phyloP scores from a whole-genome alignment of 2,797 vertebrate species.

The Semaprochilodus insignis region DNA sequence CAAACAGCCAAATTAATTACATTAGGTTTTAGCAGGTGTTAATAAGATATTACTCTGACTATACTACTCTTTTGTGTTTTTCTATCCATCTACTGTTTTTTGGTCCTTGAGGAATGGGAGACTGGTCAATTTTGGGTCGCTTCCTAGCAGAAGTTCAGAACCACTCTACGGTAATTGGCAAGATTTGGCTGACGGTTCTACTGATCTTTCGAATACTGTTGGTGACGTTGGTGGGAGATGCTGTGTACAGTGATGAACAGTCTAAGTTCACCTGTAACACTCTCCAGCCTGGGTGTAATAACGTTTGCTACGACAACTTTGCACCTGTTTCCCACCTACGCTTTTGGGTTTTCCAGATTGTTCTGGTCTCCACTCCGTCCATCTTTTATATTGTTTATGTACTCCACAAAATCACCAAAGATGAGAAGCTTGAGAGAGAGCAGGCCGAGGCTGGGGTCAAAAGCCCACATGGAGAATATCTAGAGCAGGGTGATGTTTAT shows the following conservation, averaged over 20 bases:
- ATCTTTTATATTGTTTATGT: slow-evolving; percentile 76
- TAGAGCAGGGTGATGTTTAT: slow-evolving; percentile 8
- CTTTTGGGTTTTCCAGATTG: slow-evolving; percentile 84
- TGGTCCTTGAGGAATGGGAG: slow-evolving; percentile 66
- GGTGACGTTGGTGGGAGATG: slow-evolving; percentile 78
- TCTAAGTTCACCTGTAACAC: slow-evolving; percentile 86
- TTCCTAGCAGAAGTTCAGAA: slow-evolving; percentile 78
- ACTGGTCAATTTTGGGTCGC: slow-evolving; percentile 77
- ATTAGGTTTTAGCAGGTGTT: background rate
- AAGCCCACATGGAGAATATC: background rate
- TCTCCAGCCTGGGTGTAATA: slow-evolving; percentile 85
- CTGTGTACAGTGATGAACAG: slow-evolving; percentile 85
- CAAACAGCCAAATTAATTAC: too few species aligned
- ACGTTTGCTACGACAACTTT: slow-evolving; percentile 84
- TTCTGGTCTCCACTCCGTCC: slow-evolving; percentile 78
- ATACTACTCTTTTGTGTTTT: background rate
- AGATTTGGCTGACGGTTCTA: slow-evolving; percentile 79
- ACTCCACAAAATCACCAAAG: slow-evolving; percentile 69
- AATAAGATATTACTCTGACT: background rate
- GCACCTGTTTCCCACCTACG: slow-evolving; percentile 82
- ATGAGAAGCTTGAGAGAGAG: slow-evolving; percentile 53
- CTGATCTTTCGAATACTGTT: slow-evolving; percentile 77
- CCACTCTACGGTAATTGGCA: slow-evolving; percentile 75
- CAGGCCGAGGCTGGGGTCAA: slow-evolving; percentile 7
- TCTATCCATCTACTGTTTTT: background rate